Percentiles rank a stretch among this genome's conserved stretches.
phyloP scores from a whole-genome alignment of 2,888 invertebrate species.

The Colostygia pectinataria region DNA sequence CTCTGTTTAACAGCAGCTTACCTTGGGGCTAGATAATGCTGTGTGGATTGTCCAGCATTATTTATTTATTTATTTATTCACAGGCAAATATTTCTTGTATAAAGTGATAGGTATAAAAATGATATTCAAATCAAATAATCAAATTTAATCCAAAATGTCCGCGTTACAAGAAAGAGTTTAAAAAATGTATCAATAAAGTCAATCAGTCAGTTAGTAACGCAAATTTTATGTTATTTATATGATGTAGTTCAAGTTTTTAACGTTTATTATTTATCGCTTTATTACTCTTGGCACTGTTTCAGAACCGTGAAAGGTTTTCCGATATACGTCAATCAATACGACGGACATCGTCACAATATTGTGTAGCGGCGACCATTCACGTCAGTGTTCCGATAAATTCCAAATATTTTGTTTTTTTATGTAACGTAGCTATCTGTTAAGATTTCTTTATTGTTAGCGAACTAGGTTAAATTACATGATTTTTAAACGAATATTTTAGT shows the following conservation, averaged over 20 bases:
- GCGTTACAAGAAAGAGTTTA: too few relatives aligned
- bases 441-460: constrained; percentile 6
- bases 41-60: too few relatives aligned
- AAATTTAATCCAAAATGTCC: too few relatives aligned
- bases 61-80: too few relatives aligned
- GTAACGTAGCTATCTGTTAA: not conserved
- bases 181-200: too few relatives aligned
- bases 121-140: too few relatives aligned
- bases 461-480: constrained; percentile 3
- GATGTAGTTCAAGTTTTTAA: not conserved
- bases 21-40: too few relatives aligned
- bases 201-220: too few relatives aligned
- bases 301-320: constrained; percentile 18
- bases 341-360: constrained; percentile 8
- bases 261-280: constrained; percentile 12
- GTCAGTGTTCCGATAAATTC: constrained; percentile 14
- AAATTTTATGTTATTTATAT: too few relatives aligned
- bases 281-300: constrained; percentile 13
- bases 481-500: not conserved
- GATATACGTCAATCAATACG: constrained; percentile 18
- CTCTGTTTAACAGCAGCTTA: too few relatives aligned
- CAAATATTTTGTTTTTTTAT: constrained; percentile 13
- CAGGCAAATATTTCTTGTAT: too few relatives aligned
- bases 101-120: too few relatives aligned
- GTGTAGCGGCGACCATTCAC: constrained; percentile 8